These are phyloP conservation scores for Musca domestica DNA, from an alignment of 1,140 invertebrate species.

Conservation along the genomic window DNA sequence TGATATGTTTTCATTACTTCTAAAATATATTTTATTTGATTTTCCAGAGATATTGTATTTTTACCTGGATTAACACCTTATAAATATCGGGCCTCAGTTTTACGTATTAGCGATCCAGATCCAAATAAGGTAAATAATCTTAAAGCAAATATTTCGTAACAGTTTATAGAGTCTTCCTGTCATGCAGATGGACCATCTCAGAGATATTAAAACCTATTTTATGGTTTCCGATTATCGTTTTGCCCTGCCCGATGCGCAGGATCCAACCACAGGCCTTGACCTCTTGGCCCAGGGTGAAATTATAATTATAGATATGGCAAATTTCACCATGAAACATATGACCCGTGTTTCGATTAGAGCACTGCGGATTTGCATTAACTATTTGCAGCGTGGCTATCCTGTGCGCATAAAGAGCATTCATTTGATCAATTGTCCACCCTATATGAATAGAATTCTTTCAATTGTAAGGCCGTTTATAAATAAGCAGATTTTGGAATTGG, in stretches of 20 bases:
- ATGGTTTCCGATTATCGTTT: slow-evolving; percentile 67
- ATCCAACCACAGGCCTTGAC: no score
- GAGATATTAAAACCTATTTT: slow-evolving; percentile 65
- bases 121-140: slow-evolving; percentile 33
- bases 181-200: slow-evolving; percentile 61
- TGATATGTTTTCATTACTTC: no score
- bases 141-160: no score
- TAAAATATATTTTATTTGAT: no score
- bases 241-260: slow-evolving; percentile 47
- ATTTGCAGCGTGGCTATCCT: slow-evolving; percentile 69
- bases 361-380: slow-evolving; percentile 51
- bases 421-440: slow-evolving; percentile 65
- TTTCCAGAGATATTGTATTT: slow-evolving; percentile 57
- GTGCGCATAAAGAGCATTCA: slow-evolving; percentile 71
- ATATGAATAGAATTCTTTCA: slow-evolving; percentile 62
- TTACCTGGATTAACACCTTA: slow-evolving; percentile 59
- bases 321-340: slow-evolving; percentile 62
- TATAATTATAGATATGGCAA: slow-evolving; percentile 66
- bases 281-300: slow-evolving; percentile 60
- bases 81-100: slow-evolving; percentile 54
- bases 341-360: slow-evolving; percentile 62
- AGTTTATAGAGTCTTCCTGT: no score
- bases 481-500: slow-evolving; percentile 58
- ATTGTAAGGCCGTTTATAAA: slow-evolving; percentile 65
- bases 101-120: slow-evolving; percentile 40